phyloP scores from a whole-genome alignment of 1,140 invertebrate genomes.

The Brachionus angularis region DNA sequence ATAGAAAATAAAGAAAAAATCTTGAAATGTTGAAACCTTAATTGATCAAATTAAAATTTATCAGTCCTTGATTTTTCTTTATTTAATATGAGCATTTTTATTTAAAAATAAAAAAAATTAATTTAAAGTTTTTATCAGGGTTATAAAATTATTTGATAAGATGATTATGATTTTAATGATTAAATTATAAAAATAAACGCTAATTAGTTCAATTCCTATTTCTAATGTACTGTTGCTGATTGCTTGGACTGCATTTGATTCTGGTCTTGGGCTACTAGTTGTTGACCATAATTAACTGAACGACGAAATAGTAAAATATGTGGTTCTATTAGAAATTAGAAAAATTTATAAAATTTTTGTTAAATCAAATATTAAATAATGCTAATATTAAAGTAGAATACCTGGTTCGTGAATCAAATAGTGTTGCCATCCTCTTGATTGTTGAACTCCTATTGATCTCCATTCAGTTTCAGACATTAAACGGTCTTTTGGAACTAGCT shows the following conservation, averaged over 20 bases:
- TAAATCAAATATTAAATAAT: neutral
- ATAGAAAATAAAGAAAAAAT: too few relatives aligned
- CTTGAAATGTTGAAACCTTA: too few relatives aligned
- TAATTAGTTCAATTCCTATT: neutral
- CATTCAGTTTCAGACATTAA: conserved; percentile 92
- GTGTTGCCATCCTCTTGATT: conserved; percentile 89
- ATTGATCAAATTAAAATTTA: too few relatives aligned
- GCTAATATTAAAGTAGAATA: too few relatives aligned
- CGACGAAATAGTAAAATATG: conserved; percentile 36
- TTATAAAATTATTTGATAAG: too few relatives aligned
- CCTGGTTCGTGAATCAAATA: conserved; percentile 90
- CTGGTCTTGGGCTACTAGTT: neutral
- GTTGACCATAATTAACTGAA: conserved; percentile 16
- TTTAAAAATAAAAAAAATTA: too few relatives aligned
- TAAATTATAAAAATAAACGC: neutral
- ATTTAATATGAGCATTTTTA: too few relatives aligned
- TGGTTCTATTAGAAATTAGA: too few relatives aligned
- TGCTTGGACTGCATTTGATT: conserved; percentile 27
- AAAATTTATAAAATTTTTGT: neutral
- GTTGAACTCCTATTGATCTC: conserved; percentile 87
- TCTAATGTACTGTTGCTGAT: conserved; percentile 13
- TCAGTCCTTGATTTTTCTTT: too few relatives aligned
- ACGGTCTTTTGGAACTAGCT: conserved; percentile 79
- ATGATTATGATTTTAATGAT: neutral
- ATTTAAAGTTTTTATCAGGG: too few relatives aligned